Conservation (phyloP, 1,140 invertebrate genomes). For the Telenomus remus region DNA sequence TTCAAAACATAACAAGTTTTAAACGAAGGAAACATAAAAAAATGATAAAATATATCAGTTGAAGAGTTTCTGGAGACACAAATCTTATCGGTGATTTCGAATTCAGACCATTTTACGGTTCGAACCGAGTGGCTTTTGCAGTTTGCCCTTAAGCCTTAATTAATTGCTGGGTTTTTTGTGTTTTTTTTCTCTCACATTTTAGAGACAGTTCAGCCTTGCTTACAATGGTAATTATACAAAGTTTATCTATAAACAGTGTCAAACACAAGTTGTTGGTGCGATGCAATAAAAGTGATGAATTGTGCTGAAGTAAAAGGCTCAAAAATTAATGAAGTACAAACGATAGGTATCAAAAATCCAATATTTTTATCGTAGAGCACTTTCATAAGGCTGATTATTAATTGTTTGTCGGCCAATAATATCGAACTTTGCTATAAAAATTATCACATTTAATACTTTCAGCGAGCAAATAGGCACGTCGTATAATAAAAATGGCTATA, state of each 20-base stretch:
- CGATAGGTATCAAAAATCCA: not conserved
- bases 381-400: constrained; percentile 28
- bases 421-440: constrained; percentile 47
- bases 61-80: constrained; percentile 1
- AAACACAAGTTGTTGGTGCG: constrained; percentile 28
- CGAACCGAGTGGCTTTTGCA: constrained; percentile 51
- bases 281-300: constrained; percentile 15
- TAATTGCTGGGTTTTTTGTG: constrained; percentile 13
- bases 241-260: constrained; percentile 29
- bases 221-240: constrained; percentile 23
- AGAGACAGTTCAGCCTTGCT: constrained; percentile 2
- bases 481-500: constrained; percentile 2
- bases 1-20: constrained; percentile 3
- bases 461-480: constrained; percentile 31
- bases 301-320: constrained; percentile 10
- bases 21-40: not conserved
- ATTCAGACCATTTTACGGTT: constrained; percentile 33
- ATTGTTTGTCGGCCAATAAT: constrained; percentile 42
- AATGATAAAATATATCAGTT: too few relatives aligned
- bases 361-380: constrained; percentile 24
- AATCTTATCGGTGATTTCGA: constrained; percentile 31
- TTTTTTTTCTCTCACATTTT: constrained; percentile 2
- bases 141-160: constrained; percentile 52
- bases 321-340: not conserved
- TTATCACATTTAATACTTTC: constrained; percentile 55